Evolutionary conservation across 2,113 vertebrate genomes (phyloP).

Genomic region (Oryzias javanicus): DNA sequence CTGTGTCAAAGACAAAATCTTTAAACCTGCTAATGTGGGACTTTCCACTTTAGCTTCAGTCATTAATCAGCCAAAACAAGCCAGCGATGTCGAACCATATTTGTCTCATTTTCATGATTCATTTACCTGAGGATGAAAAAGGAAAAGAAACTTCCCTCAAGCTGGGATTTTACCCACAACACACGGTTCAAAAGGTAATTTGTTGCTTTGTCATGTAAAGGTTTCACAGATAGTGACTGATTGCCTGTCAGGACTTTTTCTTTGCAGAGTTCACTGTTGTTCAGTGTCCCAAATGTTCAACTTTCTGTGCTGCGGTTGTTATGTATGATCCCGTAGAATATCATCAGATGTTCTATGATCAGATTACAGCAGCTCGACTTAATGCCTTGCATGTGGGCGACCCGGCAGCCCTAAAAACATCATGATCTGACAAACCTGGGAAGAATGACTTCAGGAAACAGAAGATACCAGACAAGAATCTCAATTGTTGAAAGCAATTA

Average conservation of each 20-base stretch:
- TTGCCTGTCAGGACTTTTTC: slow-evolving; percentile 55
- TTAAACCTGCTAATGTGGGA: slow-evolving; percentile 70
- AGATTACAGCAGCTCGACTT: slow-evolving; percentile 39
- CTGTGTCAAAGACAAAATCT: slow-evolving; percentile 58
- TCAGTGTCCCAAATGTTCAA: slow-evolving; percentile 22
- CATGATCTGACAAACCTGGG: slow-evolving; percentile 11
- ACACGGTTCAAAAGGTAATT: slow-evolving; percentile 71
- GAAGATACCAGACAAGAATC: neutral
- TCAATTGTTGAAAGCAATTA: neutral
- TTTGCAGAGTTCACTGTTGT: slow-evolving; percentile 40
- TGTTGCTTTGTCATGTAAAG: slow-evolving; percentile 73
- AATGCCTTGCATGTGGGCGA: slow-evolving; percentile 14
- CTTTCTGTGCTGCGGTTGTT: slow-evolving; percentile 24
- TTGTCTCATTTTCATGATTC: slow-evolving; percentile 77
- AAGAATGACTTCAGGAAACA: neutral
- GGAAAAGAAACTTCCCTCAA: slow-evolving; percentile 62
- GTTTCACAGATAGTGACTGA: slow-evolving; percentile 63
- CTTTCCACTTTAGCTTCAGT: slow-evolving; percentile 73
- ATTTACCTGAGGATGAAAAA: slow-evolving; percentile 55
- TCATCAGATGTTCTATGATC: slow-evolving; percentile 36
- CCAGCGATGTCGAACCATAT: slow-evolving; percentile 71
- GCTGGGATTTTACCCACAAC: slow-evolving; percentile 73
- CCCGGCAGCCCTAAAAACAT: neutral
- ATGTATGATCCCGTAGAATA: slow-evolving; percentile 44
- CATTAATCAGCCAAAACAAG: slow-evolving; percentile 75